A percentile compares a stretch with the other conserved stretches of the same genome.
Conservation (phyloP, 2,113 vertebrate genomes). For the Thamnaconus septentrionalis region DNA sequence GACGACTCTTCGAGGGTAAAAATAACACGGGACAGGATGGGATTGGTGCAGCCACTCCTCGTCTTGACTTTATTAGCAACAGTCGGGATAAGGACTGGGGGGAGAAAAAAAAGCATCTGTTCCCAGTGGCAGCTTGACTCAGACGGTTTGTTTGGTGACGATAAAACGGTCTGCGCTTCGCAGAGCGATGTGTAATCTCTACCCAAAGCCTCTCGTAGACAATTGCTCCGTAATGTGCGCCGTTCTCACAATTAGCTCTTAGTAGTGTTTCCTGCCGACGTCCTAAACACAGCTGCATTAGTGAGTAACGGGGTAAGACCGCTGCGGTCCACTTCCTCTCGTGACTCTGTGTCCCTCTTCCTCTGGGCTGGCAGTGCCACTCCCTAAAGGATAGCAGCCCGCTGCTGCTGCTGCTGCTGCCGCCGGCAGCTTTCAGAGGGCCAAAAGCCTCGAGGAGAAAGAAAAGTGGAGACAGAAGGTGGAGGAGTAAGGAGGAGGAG, state of each 20-base stretch:
- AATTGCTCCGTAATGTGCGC: conserved; percentile 70
- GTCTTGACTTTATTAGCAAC: conserved; percentile 51
- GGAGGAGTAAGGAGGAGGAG: neutral
- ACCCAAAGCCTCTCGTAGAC: conserved; percentile 33
- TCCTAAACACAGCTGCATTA: conserved; percentile 38
- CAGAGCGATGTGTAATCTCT: conserved; percentile 52
- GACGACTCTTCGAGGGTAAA: conserved; percentile 48
- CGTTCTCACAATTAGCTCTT: conserved; percentile 74
- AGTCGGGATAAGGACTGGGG: conserved; percentile 56
- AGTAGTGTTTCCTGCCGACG: conserved; percentile 17
- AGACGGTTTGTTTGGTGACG: conserved; percentile 62
- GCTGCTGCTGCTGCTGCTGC: conserved; percentile 14
- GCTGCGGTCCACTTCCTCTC: conserved; percentile 20
- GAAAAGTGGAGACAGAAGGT: conserved; percentile 7
- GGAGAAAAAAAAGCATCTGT: conserved; percentile 58
- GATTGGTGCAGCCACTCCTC: conserved; percentile 11
- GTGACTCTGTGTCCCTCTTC: neutral
- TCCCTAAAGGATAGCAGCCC: conserved; percentile 42
- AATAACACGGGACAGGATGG: conserved; percentile 49
- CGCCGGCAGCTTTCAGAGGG: conserved; percentile 20
- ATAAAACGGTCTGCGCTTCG: conserved; percentile 51
- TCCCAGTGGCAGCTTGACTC: conserved; percentile 23
- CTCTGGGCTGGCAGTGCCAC: conserved; percentile 29
- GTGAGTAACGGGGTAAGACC: conserved; percentile 30
- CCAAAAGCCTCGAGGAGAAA: conserved; percentile 12